These are phyloP conservation scores for Cyclina sinensis DNA, from an alignment of 1,140 invertebrate genomes.

Conservation along the genomic window DNA sequence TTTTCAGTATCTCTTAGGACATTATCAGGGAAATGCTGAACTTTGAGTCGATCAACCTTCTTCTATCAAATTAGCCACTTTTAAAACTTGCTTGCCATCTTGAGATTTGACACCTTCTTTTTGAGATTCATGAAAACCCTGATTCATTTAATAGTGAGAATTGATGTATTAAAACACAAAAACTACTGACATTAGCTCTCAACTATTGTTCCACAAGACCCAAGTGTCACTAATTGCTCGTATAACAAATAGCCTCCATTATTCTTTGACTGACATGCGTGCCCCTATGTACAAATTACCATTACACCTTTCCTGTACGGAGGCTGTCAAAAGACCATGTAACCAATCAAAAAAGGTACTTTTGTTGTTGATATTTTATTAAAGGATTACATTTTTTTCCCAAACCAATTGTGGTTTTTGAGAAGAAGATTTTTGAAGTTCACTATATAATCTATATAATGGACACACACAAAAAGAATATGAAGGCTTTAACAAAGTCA, in stretches of 20 bases:
- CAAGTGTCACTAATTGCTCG: conserved; percentile 28
- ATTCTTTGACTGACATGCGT: neutral
- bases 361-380: no score
- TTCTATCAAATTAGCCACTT: neutral
- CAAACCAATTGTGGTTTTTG: no score
- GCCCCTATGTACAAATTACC: conserved; percentile 50
- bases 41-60: neutral
- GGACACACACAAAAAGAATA: no score
- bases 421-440: no score
- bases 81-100: conserved; percentile 3
- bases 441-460: no score
- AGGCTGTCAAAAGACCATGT: neutral
- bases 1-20: no score
- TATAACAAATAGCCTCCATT: conserved; percentile 38
- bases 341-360: no score
- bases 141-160: conserved; percentile 41
- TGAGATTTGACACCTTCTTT: neutral
- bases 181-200: conserved; percentile 9
- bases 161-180: conserved; percentile 58
- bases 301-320: neutral
- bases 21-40: neutral
- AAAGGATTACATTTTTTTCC: no score
- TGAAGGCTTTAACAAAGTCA: no score
- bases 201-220: conserved; percentile 14
- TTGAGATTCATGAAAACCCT: neutral